Base-by-base conservation (phyloP, 2,797 vertebrate species). In the Nothura maculosa region DNA sequence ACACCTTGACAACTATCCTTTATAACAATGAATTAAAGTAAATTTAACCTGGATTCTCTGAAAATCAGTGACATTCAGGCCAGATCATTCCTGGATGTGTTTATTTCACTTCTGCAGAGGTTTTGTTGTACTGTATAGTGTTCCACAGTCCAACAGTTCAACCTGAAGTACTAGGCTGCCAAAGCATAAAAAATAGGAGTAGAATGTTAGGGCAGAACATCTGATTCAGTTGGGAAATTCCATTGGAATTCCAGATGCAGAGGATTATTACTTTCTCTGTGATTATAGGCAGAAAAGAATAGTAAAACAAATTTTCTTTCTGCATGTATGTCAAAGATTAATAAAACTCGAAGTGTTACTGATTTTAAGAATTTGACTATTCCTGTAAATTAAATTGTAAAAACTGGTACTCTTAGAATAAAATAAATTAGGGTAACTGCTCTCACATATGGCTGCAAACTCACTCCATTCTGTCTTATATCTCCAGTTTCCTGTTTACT, bases 401-500 rank as follows among this genome's bases (percentile, higher is more conserved):
- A 84, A 86, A 30, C 28, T 50, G 28, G 10, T 69, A 20, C 66
- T 87, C 27, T 78, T 52, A 81, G 85, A 85, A 67, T 34, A 52
- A 73, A 60, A 21, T 52, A 13, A 4, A 58, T 70, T 58, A 40
- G 54, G 19, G 8, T 82, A 62, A 15, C 48, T 69, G 34, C 38
- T 81, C 47, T 92, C 34, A 58, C 72, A 34, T 24, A 13, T 47
- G 76, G 32, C 82, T 73, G 61, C 73, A 78, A 32, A 45, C 68
- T 92, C 72, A 45, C 92, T 47, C 82, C 58, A 89, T 60, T 87
- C 85, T 81, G 1, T 45, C 7, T 75, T 70, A 76, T 92, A 55
- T 20, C 67, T 86, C 63, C 74, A 63, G 63, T 76, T 87, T 95
- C 83, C 89, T 91, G 70, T 89, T 93, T 87, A 63, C 80, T 92